Conservation (phyloP, 1,140 invertebrate species). For the Zaprionus africanus region DNA sequence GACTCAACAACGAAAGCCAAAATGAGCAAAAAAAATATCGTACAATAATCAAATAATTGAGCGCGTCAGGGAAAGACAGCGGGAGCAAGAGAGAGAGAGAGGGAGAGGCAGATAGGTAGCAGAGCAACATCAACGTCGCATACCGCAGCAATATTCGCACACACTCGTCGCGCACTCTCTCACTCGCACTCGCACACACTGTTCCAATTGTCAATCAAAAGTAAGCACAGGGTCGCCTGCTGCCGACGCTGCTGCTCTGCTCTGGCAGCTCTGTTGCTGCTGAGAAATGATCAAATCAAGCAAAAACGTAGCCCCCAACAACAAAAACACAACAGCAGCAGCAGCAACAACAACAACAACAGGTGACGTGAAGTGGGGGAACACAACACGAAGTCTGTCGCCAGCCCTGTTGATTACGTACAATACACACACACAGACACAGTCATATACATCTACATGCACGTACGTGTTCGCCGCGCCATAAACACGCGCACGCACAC, state of each 20-base stretch:
- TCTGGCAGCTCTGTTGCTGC: conserved; percentile 18
- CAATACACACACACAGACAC: conserved; percentile 10
- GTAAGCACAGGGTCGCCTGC: conserved; percentile 68
- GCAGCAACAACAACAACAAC: conserved; percentile 56
- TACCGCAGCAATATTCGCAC: conserved; percentile 53
- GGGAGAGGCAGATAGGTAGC: neutral
- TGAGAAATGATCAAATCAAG: conserved; percentile 80
- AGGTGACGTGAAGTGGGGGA: conserved; percentile 73
- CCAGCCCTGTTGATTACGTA: conserved; percentile 75
- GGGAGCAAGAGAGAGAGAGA: neutral
- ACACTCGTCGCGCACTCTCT: conserved; percentile 1
- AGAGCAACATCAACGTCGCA: conserved; percentile 40
- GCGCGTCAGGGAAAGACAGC: conserved; percentile 34
- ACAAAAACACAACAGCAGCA: conserved; percentile 21
- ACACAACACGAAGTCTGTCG: conserved; percentile 58
- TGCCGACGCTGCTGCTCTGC: conserved; percentile 33
- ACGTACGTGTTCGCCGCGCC: conserved; percentile 23
- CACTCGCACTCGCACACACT: conserved; percentile 58
- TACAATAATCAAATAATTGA: conserved; percentile 78
- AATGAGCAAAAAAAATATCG: conserved; percentile 54
- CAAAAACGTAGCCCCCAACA: conserved; percentile 57
- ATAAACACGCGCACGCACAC: conserved; percentile 43
- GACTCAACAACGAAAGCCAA: conserved; percentile 32
- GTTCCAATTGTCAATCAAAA: conserved; percentile 79
- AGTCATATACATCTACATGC: conserved; percentile 35